Evolutionary conservation across 2,888 invertebrate genomes (phyloP).

Genomic region (Spodoptera exigua): DNA sequence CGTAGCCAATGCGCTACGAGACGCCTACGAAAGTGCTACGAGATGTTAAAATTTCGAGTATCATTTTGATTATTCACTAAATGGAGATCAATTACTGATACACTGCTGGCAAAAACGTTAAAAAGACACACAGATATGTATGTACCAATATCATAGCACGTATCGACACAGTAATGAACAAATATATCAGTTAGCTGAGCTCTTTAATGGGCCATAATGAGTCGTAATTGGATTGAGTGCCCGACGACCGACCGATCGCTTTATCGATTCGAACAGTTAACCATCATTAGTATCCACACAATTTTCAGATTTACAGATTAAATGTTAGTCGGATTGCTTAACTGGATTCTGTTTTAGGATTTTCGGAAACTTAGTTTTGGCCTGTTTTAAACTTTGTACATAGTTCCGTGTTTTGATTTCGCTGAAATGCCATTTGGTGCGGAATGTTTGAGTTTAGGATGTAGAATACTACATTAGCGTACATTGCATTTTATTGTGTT

Average conservation of each 20-base stretch:
- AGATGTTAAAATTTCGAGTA: background rate
- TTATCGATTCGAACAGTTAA: conserved; percentile 29
- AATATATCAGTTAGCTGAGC: conserved; percentile 41
- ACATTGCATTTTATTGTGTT: too few relatives aligned
- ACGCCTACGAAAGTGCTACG: conserved; percentile 51
- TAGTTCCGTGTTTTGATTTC: conserved; percentile 23
- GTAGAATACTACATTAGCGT: too few relatives aligned
- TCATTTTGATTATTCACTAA: background rate
- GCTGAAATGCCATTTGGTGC: too few relatives aligned
- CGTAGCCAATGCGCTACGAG: conserved; percentile 46
- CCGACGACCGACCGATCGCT: conserved; percentile 30
- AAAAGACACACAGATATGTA: background rate
- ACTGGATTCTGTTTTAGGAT: conserved; percentile 41
- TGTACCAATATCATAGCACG: background rate
- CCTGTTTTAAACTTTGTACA: conserved; percentile 30
- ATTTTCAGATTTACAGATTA: conserved; percentile 49
- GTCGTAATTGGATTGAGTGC: conserved; percentile 56
- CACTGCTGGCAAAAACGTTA: too few relatives aligned
- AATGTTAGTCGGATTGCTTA: conserved; percentile 42
- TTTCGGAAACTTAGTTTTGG: conserved; percentile 45
- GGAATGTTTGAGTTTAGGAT: too few relatives aligned
- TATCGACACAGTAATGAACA: background rate
- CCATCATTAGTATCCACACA: conserved; percentile 43
- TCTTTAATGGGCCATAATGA: conserved; percentile 57
- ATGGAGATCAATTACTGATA: too few relatives aligned